A percentile compares a stretch with the other conserved stretches of the same genome.
These are phyloP conservation scores for Alces alces DNA, from an alignment of 2,113 vertebrate species.

Conservation along the genomic window DNA sequence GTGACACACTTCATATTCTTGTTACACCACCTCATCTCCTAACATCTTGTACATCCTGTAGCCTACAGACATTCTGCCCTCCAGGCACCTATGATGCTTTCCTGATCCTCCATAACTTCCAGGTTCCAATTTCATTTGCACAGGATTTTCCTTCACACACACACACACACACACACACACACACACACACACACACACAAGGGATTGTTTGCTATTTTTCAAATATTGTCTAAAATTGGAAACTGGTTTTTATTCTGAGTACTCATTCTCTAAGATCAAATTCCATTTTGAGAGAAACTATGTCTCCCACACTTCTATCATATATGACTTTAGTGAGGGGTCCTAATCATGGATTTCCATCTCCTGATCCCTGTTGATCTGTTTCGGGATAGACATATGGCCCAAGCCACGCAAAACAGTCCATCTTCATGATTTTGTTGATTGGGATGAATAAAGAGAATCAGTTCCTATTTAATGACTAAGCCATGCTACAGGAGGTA, in stretches of 20 bases:
- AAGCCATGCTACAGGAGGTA: not conserved
- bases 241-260: not conserved
- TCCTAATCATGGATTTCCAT: not conserved
- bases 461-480: not conserved
- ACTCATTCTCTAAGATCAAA: not conserved
- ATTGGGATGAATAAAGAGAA: not conserved
- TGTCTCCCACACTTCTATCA: not conserved
- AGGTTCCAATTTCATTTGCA: not conserved
- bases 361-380: not conserved
- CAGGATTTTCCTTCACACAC: not conserved
- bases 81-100: not conserved
- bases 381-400: not conserved
- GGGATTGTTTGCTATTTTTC: not conserved
- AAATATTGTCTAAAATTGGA: not conserved
- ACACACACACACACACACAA: not conserved
- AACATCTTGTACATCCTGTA: not conserved
- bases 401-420: not conserved
- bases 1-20: not conserved
- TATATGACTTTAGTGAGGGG: not conserved
- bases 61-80: not conserved
- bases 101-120: not conserved
- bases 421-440: not conserved
- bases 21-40: not conserved
- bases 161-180: not conserved
- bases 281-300: not conserved